phyloP scores from a whole-genome alignment of 2,888 invertebrate genomes.

The Nymphalis polychloros region DNA sequence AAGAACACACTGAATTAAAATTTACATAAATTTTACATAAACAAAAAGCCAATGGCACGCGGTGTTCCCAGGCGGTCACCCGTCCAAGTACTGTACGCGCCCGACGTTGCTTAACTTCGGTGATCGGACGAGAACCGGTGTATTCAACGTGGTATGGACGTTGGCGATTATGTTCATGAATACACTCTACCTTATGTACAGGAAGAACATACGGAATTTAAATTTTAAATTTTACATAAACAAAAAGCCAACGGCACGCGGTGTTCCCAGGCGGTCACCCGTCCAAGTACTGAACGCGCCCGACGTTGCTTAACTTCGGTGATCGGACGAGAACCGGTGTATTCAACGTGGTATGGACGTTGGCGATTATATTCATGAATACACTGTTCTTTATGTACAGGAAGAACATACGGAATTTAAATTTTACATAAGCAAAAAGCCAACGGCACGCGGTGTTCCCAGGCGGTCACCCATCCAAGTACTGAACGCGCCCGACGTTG shows the following conservation, averaged over 20 bases:
- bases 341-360: conserved; percentile 55
- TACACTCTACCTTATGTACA: too few species aligned
- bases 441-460: too few species aligned
- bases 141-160: conserved; percentile 55
- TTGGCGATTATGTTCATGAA: conserved; percentile 38
- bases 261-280: conserved; percentile 63
- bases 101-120: conserved; percentile 58
- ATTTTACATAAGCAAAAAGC: too few species aligned
- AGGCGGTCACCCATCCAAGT: conserved; percentile 48
- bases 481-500: conserved; percentile 56
- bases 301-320: conserved; percentile 58
- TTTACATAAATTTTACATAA: neutral
- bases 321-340: conserved; percentile 58
- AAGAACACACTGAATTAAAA: too few species aligned
- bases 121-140: conserved; percentile 59
- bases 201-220: too few species aligned
- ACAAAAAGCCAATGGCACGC: conserved; percentile 54
- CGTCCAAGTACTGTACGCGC: conserved; percentile 59
- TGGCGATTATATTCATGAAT: conserved; percentile 36
- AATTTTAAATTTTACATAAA: too few species aligned
- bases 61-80: conserved; percentile 61
- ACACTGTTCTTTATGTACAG: too few species aligned
- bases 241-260: conserved; percentile 57
- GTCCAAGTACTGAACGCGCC: conserved; percentile 61
- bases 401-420: too few species aligned